Evolutionary conservation across 2,888 invertebrate genomes (phyloP).

Genomic region (Eurytoma californica): DNA sequence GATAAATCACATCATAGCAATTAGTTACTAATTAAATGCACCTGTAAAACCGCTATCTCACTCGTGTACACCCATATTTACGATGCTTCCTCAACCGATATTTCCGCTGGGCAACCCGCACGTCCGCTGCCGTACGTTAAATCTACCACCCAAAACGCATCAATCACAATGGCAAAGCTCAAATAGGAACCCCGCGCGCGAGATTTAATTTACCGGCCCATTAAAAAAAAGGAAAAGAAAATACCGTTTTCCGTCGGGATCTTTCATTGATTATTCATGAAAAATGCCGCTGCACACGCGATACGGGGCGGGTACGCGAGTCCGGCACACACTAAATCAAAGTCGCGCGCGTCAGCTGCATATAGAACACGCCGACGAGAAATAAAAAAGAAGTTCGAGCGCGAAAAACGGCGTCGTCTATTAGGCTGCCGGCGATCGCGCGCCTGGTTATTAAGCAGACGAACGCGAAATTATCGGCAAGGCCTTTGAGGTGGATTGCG

Average conservation of each 20-base stretch:
- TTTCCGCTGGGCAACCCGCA: no score
- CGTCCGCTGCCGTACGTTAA: no score
- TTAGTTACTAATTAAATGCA: no score
- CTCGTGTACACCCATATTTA: no score
- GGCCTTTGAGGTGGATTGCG: background rate
- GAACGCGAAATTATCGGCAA: constrained; percentile 27
- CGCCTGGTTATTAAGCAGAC: background rate
- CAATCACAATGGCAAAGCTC: background rate
- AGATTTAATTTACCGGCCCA: background rate
- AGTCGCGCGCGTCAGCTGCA: background rate
- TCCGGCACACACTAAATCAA: constrained; percentile 5
- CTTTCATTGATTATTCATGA: background rate
- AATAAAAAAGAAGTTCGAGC: background rate
- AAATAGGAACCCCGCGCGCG: background rate
- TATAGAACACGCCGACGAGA: no score
- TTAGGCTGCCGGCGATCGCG: background rate
- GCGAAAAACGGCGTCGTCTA: constrained; percentile 15
- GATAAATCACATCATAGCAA: no score
- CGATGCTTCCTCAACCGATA: no score
- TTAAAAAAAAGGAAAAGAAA: background rate
- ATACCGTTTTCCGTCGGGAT: background rate
- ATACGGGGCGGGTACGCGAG: background rate
- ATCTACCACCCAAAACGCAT: no score
- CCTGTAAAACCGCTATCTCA: no score
- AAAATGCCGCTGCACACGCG: background rate